phyloP scores from a whole-genome alignment of 2,888 invertebrate species.

The Trissoscelio sp. region DNA sequence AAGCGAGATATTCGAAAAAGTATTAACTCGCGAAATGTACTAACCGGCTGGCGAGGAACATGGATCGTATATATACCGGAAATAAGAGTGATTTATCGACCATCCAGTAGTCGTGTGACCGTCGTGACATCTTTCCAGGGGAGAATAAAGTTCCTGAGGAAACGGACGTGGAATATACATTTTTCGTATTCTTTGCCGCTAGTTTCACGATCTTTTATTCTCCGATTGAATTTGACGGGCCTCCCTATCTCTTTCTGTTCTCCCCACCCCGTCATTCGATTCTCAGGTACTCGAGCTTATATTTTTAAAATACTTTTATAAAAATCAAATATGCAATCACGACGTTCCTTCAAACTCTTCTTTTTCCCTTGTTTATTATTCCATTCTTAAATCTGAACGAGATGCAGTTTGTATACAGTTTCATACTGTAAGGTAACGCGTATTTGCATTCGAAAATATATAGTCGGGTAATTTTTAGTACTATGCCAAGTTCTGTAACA shows the following conservation, averaged over 20 bases:
- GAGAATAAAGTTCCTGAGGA: slow-evolving; percentile 68
- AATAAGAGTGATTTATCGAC: slow-evolving; percentile 71
- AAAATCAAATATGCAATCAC: slow-evolving; percentile 68
- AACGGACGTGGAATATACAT: slow-evolving; percentile 67
- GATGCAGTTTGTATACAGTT: slow-evolving; percentile 65
- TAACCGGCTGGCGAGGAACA: slow-evolving; percentile 65
- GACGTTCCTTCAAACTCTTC: slow-evolving; percentile 54
- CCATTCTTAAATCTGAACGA: slow-evolving; percentile 64
- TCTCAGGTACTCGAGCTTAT: slow-evolving; percentile 32
- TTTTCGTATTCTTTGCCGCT: slow-evolving; percentile 67
- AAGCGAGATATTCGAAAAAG: slow-evolving; percentile 62
- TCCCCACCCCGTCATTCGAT: slow-evolving; percentile 10
- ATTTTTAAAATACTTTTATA: slow-evolving; percentile 61
- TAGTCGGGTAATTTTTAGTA: slow-evolving; percentile 58
- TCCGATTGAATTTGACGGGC: slow-evolving; percentile 67
- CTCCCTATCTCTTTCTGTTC: slow-evolving; percentile 37
- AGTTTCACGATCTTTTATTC: slow-evolving; percentile 68
- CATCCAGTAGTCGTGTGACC: slow-evolving; percentile 69
- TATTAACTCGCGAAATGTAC: slow-evolving; percentile 67
- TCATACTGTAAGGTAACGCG: slow-evolving; percentile 56
- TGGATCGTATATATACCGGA: slow-evolving; percentile 66
- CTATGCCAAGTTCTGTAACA: slow-evolving; percentile 43
- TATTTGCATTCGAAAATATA: slow-evolving; percentile 63
- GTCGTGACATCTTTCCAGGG: slow-evolving; percentile 68
- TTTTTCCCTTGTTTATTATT: slow-evolving; percentile 65